These are phyloP conservation scores for Ichneumon xanthorius DNA, from an alignment of 2,888 invertebrate species.

Conservation along the genomic window DNA sequence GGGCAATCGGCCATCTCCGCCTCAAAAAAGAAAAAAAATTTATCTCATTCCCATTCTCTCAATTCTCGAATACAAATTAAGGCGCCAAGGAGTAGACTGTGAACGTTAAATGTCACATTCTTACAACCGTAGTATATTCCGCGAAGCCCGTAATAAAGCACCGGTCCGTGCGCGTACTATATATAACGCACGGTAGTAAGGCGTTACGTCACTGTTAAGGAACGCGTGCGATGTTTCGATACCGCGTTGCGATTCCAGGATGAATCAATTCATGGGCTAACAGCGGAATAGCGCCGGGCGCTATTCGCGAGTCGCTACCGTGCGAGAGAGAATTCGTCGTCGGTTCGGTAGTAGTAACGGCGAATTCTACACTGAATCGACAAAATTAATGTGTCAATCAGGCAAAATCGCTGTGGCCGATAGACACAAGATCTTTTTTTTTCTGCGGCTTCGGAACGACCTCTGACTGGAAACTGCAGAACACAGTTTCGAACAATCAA, in stretches of 20 bases:
- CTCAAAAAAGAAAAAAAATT: background rate
- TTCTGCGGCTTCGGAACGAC: too few relatives aligned
- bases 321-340: constrained; percentile 9
- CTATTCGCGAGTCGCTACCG: background rate
- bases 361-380: background rate
- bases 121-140: constrained; percentile 15
- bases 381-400: background rate
- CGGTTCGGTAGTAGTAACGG: background rate
- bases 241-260: background rate
- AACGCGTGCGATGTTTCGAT: constrained; percentile 32
- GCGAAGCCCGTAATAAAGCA: constrained; percentile 25
- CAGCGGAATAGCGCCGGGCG: background rate
- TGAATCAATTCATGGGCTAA: background rate
- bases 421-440: too few relatives aligned
- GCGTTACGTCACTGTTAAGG: constrained; percentile 16
- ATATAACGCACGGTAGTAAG: constrained; percentile 2
- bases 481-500: too few relatives aligned
- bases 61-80: constrained; percentile 3
- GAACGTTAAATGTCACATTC: constrained; percentile 39
- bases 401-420: background rate
- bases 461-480: too few relatives aligned
- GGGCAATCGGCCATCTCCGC: constrained; percentile 10
- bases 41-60: background rate
- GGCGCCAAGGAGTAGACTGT: background rate
- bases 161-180: constrained; percentile 3